phyloP scores from a whole-genome alignment of 2,888 invertebrate genomes.

The Hemithea aestivaria region DNA sequence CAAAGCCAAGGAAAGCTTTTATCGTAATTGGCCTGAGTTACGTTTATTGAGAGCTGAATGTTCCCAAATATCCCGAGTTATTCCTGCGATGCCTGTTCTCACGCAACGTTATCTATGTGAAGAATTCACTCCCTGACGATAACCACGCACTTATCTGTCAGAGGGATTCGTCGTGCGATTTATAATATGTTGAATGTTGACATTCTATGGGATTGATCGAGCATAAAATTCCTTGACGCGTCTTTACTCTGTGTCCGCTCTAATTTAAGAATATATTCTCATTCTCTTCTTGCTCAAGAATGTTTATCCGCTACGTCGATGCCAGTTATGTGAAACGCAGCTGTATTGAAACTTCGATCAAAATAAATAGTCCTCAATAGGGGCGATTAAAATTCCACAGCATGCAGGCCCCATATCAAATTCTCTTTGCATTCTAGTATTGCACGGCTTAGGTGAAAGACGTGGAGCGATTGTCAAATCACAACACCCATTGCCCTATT shows the following conservation, averaged over 20 bases:
- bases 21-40: slow-evolving; percentile 40
- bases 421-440: slow-evolving; percentile 41
- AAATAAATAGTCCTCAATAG: slow-evolving; percentile 31
- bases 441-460: slow-evolving; percentile 34
- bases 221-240: slow-evolving; percentile 21
- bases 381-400: slow-evolving; percentile 54
- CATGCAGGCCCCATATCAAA: slow-evolving; percentile 33
- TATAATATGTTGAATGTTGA: slow-evolving; percentile 43
- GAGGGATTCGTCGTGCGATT: slow-evolving; percentile 39
- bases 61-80: slow-evolving; percentile 45
- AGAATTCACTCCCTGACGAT: slow-evolving; percentile 55
- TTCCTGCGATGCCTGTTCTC: slow-evolving; percentile 53
- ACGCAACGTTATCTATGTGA: slow-evolving; percentile 58
- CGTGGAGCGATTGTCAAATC: slow-evolving; percentile 59
- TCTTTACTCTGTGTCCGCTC: slow-evolving; percentile 21
- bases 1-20: slow-evolving; percentile 36
- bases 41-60: slow-evolving; percentile 39
- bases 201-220: slow-evolving; percentile 27
- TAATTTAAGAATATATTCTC: too few relatives aligned
- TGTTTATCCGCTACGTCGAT: not conserved
- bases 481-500: slow-evolving; percentile 38
- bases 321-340: slow-evolving; percentile 10
- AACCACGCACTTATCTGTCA: slow-evolving; percentile 63
- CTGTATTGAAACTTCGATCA: slow-evolving; percentile 11
- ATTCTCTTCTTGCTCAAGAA: slow-evolving; percentile 12